phyloP scores from a whole-genome alignment of 2,797 vertebrate species.

The Phrynocephalus forsythii region DNA sequence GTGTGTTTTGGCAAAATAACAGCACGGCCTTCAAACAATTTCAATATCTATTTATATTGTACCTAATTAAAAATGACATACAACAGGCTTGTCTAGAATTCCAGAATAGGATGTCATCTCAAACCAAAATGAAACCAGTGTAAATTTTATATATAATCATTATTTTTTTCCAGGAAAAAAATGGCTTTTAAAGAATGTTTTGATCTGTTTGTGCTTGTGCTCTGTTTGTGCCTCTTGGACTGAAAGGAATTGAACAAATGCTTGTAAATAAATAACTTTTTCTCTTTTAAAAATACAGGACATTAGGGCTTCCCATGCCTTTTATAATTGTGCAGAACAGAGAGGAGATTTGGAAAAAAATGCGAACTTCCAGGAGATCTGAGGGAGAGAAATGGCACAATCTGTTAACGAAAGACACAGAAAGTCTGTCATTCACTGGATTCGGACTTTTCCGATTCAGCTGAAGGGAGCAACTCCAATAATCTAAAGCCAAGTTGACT shows the following conservation, averaged over 20 bases:
- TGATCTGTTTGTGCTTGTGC: no score
- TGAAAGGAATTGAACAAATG: no score
- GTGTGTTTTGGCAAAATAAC: neutral
- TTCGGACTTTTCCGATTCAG: neutral
- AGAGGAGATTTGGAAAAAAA: neutral
- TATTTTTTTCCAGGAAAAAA: no score
- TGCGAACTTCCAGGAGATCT: neutral
- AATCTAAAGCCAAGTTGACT: neutral
- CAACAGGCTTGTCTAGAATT: neutral
- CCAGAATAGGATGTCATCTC: neutral
- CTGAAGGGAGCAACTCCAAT: neutral
- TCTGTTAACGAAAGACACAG: neutral
- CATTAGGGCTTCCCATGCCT: neutral
- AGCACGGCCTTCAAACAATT: no score
- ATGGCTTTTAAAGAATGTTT: no score
- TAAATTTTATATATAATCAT: no score
- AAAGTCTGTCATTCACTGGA: neutral
- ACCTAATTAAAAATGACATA: neutral
- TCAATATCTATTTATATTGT: neutral
- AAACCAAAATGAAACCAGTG: neutral
- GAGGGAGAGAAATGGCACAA: neutral
- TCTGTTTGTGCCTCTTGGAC: no score
- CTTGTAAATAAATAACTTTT: no score
- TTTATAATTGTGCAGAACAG: neutral
- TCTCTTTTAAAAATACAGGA: neutral